phyloP scores from a whole-genome alignment of 1,140 invertebrate genomes.

The Neoseiulus cucumeris region DNA sequence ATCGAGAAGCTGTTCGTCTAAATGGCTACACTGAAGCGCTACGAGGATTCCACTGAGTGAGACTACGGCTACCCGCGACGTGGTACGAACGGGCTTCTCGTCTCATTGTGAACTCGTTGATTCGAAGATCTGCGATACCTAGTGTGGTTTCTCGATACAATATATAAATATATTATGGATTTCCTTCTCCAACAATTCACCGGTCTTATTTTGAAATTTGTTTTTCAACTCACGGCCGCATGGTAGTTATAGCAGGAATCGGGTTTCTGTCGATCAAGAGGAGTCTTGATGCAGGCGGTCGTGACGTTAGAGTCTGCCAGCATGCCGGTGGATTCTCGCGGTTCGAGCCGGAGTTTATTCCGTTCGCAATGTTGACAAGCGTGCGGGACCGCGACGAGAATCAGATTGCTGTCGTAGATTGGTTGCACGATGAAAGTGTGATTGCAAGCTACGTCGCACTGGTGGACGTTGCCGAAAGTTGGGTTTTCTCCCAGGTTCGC shows the following conservation, averaged over 20 bases:
- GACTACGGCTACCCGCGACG: too few relatives aligned
- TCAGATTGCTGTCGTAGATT: conserved; percentile 71
- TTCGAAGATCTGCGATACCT: too few relatives aligned
- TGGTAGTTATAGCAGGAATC: conserved; percentile 59
- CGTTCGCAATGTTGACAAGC: conserved; percentile 3
- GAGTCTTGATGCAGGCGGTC: conserved; percentile 27
- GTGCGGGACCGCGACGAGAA: conserved; percentile 52
- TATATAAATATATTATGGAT: too few relatives aligned
- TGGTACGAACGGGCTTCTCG: too few relatives aligned
- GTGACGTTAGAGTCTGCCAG: conserved; percentile 34
- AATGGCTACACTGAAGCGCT: too few relatives aligned
- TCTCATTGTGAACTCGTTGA: too few relatives aligned
- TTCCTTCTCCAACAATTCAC: too few relatives aligned
- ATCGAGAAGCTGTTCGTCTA: too few relatives aligned
- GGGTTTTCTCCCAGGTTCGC: neutral
- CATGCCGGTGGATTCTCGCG: conserved; percentile 28
- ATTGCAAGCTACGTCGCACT: conserved; percentile 12
- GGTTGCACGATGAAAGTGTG: conserved; percentile 62
- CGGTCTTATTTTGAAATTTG: too few relatives aligned
- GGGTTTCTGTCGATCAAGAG: conserved; percentile 43
- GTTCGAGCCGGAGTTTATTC: conserved; percentile 21
- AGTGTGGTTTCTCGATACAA: too few relatives aligned
- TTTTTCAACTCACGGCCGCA: conserved; percentile 42
- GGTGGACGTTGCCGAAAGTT: conserved; percentile 9
- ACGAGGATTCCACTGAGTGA: too few relatives aligned